Percentiles rank a stretch among this genome's conserved stretches.
Evolutionary conservation across 2,888 invertebrate genomes (phyloP).

Genomic region (Coronaproctus castanopsis): DNA sequence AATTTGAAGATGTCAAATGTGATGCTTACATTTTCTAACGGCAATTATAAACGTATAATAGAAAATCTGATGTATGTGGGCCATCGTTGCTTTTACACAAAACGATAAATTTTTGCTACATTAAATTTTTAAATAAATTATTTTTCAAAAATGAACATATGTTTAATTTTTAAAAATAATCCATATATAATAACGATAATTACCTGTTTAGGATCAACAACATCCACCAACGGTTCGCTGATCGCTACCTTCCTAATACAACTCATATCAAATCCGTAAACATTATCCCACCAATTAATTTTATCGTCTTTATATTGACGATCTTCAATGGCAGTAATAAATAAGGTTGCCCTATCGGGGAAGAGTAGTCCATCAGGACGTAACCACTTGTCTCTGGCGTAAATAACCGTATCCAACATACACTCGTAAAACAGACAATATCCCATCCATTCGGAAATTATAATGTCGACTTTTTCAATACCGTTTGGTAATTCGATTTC

Average conservation of each 20-base stretch:
- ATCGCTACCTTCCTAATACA: constrained; percentile 95
- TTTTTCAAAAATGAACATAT: no score
- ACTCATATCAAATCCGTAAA: constrained; percentile 99
- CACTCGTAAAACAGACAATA: constrained; percentile 94
- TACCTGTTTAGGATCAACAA: constrained; percentile 90
- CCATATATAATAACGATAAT: no score
- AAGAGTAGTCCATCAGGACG: constrained; percentile 36
- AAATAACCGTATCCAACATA: constrained; percentile 98
- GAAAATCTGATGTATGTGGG: no score
- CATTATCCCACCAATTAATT: constrained; percentile 99
- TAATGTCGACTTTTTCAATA: constrained; percentile 80
- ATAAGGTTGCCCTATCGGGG: constrained; percentile 62
- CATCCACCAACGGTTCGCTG: constrained; percentile 93
- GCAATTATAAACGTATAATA: no score
- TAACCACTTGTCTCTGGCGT: constrained; percentile 94
- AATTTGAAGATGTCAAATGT: no score
- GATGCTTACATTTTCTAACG: no score
- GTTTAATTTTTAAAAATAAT: no score
- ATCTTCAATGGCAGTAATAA: constrained; percentile 84
- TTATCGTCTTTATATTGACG: constrained; percentile 99
- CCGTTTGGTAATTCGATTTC: constrained; percentile 72
- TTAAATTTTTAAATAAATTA: no score
- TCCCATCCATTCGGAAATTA: constrained; percentile 64
- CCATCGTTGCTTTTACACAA: no score
- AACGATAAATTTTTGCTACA: no score